Evolutionary conservation across 2,113 vertebrate species (phyloP), one percentile per base, ranked within the genome.

Genomic region (Apteryx mantelli): DNA sequence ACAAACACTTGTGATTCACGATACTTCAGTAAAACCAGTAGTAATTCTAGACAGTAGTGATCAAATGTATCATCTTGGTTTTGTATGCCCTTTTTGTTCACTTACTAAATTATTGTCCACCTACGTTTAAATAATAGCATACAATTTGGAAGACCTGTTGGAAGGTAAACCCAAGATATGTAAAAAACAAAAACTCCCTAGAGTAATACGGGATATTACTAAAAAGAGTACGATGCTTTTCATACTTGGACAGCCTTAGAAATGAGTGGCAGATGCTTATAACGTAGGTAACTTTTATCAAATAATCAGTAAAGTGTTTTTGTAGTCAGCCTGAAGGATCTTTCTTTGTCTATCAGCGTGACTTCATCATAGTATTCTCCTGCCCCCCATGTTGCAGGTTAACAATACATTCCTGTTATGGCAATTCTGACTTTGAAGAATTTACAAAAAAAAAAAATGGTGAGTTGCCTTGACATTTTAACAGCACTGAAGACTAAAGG

Each of bases 11-110:
- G 30, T 3, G 2, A 1, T 44, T 84, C 15, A 25, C 46, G 21
- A 60, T 61, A 6, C 10, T 73, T 42, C 4, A 0, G 0, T 53
- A 68, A 63, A 63, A 50, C 80, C 14, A 58, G 3, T 46, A 24
- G 16, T 70, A 50, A 63, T 8, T 11, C 73, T 12, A 56, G 42
- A 64, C 36, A 58, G 5, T 32, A 58, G 28, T 14, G 13, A 22
- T 74, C 68, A 77, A 61, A 38, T 38, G 32, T 4, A 71, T 5
- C 14, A 21, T 52, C 9, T 15, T 1, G 1, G 7, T 36, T 84
- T 83, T 32, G 1, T 56, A 25, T 56, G 24, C 5, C 7, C 7
- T 44, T 52, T 9, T 30, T 0, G 1, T 82, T 56, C 40, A 14
- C 9, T 56, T 69, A 18, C 4, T 69, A 0, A 13, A 17, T 44